Percentiles rank a stretch among this genome's conserved stretches.
These are phyloP conservation scores for Donacobius atricapilla DNA, from an alignment of 2,113 vertebrate genomes.

Conservation along the genomic window DNA sequence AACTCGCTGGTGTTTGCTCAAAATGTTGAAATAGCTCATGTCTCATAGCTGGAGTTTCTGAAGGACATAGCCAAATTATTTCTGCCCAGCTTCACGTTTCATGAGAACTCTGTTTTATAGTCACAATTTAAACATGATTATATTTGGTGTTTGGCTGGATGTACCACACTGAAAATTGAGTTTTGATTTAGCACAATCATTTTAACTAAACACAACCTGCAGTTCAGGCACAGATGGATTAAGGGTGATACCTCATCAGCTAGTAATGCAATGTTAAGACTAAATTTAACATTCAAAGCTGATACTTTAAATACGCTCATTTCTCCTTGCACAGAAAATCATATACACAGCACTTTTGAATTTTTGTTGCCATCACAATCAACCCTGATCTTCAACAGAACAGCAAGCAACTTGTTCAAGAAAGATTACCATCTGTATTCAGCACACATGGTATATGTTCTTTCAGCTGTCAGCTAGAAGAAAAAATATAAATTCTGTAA, in stretches of 20 bases:
- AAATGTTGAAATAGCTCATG: neutral
- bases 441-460: neutral
- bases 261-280: neutral
- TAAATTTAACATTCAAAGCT: neutral
- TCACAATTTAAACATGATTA: neutral
- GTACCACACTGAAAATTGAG: constrained; percentile 12
- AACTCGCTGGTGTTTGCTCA: neutral
- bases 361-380: neutral
- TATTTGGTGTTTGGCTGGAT: constrained; percentile 13
- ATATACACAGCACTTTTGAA: neutral
- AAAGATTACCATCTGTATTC: neutral
- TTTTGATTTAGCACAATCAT: constrained; percentile 29
- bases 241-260: neutral
- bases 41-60: neutral
- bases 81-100: constrained; percentile 7
- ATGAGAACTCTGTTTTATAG: neutral
- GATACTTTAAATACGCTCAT: neutral
- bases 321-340: neutral
- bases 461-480: neutral
- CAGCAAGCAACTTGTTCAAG: neutral
- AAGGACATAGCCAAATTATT: constrained; percentile 10
- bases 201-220: constrained; percentile 10
- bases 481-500: neutral
- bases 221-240: neutral
- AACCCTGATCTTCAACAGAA: neutral